Conservation (phyloP, 2,797 vertebrate genomes). For the Naso thynnoides region DNA sequence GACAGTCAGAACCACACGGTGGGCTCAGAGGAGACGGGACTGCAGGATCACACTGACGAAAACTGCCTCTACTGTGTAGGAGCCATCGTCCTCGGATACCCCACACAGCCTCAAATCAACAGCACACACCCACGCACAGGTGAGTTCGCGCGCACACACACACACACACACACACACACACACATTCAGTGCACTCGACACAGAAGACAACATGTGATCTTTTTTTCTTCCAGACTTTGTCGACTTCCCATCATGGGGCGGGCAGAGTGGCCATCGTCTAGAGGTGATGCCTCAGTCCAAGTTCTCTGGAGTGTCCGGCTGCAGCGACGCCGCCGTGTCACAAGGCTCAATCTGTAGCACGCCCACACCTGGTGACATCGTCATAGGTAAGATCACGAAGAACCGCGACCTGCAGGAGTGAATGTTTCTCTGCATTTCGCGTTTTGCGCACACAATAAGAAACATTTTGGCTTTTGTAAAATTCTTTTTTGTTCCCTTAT, state of each 20-base stretch:
- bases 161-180: neutral
- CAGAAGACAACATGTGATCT: neutral
- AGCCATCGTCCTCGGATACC: conserved; percentile 90
- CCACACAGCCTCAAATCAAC: conserved; percentile 87
- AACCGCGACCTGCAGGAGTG: neutral
- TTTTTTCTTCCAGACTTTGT: conserved; percentile 87
- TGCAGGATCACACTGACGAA: conserved; percentile 96
- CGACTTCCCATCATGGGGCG: conserved; percentile 95
- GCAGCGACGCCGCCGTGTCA: conserved; percentile 93
- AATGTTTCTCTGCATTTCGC: too few species aligned
- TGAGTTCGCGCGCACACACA: conserved; percentile 54
- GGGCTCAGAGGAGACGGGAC: conserved; percentile 93
- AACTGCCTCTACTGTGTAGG: conserved; percentile 98
- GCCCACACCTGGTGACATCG: conserved; percentile 91
- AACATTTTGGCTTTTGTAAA: too few species aligned
- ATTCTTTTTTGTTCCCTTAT: too few species aligned
- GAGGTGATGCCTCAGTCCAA: conserved; percentile 95
- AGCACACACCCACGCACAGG: conserved; percentile 90
- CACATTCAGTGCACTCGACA: neutral
- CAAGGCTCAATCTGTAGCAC: conserved; percentile 94
- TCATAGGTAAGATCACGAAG: conserved; percentile 86
- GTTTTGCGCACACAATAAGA: too few species aligned
- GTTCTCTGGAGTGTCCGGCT: conserved; percentile 97
- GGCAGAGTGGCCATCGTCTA: conserved; percentile 91
- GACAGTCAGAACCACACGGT: conserved; percentile 89